A percentile compares a stretch with the other conserved stretches of the same genome.
Evolutionary conservation across 2,888 invertebrate genomes (phyloP).

Genomic region (Cheilosia grossa): DNA sequence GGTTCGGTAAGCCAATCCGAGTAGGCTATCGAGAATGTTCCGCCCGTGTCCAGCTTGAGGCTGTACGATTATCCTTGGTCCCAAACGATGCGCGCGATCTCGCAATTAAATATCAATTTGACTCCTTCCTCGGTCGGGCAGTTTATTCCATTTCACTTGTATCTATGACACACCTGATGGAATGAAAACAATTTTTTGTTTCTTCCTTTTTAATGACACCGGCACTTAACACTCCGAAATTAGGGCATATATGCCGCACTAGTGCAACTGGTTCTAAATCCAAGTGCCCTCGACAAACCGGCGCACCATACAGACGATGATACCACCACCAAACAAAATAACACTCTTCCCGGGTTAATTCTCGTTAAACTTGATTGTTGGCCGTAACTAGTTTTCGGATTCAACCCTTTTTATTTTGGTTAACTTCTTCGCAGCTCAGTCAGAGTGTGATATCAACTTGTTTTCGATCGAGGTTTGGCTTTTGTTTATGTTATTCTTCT

Average conservation of each 20-base stretch:
- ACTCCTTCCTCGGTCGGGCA: conserved; percentile 22
- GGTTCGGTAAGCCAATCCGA: conserved; percentile 83
- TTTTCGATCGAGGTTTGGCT: conserved; percentile 62
- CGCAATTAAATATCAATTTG: conserved; percentile 61
- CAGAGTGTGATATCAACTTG: conserved; percentile 72
- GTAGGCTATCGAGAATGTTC: conserved; percentile 82
- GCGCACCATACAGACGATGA: conserved; percentile 36
- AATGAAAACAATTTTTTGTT: conserved; percentile 6
- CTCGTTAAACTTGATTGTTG: conserved; percentile 74
- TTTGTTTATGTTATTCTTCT: conserved; percentile 74
- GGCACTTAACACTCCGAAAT: conserved; percentile 58
- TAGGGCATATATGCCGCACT: conserved; percentile 67
- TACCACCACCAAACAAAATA: conserved; percentile 36
- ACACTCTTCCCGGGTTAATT: conserved; percentile 72
- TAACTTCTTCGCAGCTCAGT: conserved; percentile 31
- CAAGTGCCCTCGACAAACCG: conserved; percentile 56
- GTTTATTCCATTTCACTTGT: conserved; percentile 61
- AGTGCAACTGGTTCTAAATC: conserved; percentile 72
- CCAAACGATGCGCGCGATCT: neutral
- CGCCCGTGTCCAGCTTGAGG: conserved; percentile 82
- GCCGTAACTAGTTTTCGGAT: conserved; percentile 72
- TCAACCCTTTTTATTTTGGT: conserved; percentile 60
- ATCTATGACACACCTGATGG: conserved; percentile 54
- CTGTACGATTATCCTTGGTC: conserved; percentile 59
- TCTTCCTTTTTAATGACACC: conserved; percentile 46